Evolutionary conservation across 2,888 invertebrate species (phyloP), one percentile per base, ranked within the genome.

Genomic region (Erynnis tages): DNA sequence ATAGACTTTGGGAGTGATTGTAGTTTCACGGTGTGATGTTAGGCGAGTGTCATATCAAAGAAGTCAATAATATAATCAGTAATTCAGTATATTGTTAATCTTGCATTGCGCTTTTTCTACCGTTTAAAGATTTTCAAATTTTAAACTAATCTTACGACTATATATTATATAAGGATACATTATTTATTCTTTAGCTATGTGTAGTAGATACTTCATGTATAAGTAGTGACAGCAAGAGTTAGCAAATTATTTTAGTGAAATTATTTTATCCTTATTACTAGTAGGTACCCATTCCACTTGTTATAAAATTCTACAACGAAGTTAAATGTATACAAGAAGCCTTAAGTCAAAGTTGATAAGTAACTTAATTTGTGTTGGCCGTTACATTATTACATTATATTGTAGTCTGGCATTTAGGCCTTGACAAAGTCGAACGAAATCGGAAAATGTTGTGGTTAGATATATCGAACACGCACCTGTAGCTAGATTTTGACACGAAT

Each of bases 401-500:
- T 41, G 32, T 32, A 35, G 7, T 37, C 34, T 37, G 30, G 17
- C 45, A 38, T 13, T 53, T 50, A 55, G 56, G 55, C 63, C 60
- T 57, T 55, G 57, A 54, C 46, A 29, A 40, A 47, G 46, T 54
- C 40, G 40, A 38, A 53, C 38, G 29, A 41, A 50, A 54, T 54
- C 44, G 52, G 54, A 52, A 32, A 73, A 79, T 79, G 73, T 65
- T 76, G 76, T 77, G 69, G 67, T 59, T 68, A 63, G 61, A 60
- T 57, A 54, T 60, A 61, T 59, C 61, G 40, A 63, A 61, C 49
- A 61, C 58, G 67, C 67, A 76, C 71, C 63, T 62, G 69, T 78
- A 77, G 63, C 61, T 62, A 70, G 62, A 64, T 71, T 74, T 75
- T 67, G 64, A 74, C 83, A 84, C 83, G 55, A 68, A 72, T 63